Evolutionary conservation across 2,888 invertebrate species (phyloP).

Genomic region (Phrixothrix hirtus): DNA sequence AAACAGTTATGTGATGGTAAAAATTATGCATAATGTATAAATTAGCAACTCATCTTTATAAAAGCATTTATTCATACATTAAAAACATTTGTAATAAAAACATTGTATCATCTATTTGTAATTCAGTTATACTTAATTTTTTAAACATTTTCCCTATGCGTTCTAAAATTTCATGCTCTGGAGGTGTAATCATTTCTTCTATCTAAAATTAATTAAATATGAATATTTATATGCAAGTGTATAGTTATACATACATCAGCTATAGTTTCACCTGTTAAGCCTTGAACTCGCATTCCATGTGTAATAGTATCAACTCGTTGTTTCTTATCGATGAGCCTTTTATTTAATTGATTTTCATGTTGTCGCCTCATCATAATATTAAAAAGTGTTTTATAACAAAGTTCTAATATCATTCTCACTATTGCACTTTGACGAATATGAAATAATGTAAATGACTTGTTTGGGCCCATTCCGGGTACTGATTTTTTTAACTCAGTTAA

Average conservation of each 20-base stretch:
- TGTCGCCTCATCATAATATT: slow-evolving; percentile 71
- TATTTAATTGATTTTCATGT: slow-evolving; percentile 68
- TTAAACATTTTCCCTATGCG: slow-evolving; percentile 75
- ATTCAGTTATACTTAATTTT: slow-evolving; percentile 75
- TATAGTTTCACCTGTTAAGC: slow-evolving; percentile 77
- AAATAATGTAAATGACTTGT: slow-evolving; percentile 80
- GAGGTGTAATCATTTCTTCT: slow-evolving; percentile 84
- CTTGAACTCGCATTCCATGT: slow-evolving; percentile 76
- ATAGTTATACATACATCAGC: slow-evolving; percentile 65
- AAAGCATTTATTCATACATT: slow-evolving; percentile 54
- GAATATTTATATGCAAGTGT: background rate
- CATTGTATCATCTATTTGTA: slow-evolving; percentile 80
- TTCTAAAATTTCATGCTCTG: slow-evolving; percentile 75
- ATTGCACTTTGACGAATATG: slow-evolving; percentile 72
- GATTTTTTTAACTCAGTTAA: slow-evolving; percentile 66
- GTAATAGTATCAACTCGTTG: slow-evolving; percentile 82
- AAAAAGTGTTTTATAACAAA: slow-evolving; percentile 71
- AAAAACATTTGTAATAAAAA: slow-evolving; percentile 81
- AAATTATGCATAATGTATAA: background rate
- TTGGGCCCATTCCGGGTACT: slow-evolving; percentile 68
- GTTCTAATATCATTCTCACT: slow-evolving; percentile 69
- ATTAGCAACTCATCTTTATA: background rate
- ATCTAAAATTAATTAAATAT: slow-evolving; percentile 63
- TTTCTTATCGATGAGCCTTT: slow-evolving; percentile 83
- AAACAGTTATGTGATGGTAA: slow-evolving; percentile 1